These are phyloP conservation scores for Corapipo altera DNA, from an alignment of 2,113 vertebrate species.

Conservation along the genomic window DNA sequence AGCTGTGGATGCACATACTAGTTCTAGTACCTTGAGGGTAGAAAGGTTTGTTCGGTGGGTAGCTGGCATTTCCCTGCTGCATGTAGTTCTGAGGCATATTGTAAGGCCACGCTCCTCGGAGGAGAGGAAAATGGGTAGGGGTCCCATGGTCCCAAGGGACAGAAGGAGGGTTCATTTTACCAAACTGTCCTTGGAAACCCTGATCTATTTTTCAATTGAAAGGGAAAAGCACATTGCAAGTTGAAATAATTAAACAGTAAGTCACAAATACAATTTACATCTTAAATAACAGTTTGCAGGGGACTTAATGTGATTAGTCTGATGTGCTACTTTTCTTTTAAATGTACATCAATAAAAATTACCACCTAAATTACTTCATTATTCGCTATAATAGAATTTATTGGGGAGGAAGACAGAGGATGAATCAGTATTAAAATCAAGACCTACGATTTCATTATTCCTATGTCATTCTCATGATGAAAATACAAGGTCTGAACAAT, in stretches of 20 bases:
- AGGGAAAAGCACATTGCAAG: slow-evolving; percentile 68
- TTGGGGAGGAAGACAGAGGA: background rate
- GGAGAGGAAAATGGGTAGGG: slow-evolving; percentile 83
- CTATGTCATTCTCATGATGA: background rate
- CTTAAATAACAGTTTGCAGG: slow-evolving; percentile 53
- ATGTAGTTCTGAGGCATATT: slow-evolving; percentile 92
- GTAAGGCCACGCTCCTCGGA: slow-evolving; percentile 92
- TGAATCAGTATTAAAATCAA: slow-evolving; percentile 11
- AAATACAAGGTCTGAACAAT: background rate
- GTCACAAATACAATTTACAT: slow-evolving; percentile 65
- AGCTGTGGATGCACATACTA: slow-evolving; percentile 55
- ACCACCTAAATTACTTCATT: slow-evolving; percentile 15
- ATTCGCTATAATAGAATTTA: slow-evolving; percentile 6
- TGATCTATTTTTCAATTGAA: slow-evolving; percentile 82
- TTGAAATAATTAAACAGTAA: slow-evolving; percentile 63
- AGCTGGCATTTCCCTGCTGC: slow-evolving; percentile 90
- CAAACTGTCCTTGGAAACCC: slow-evolving; percentile 86
- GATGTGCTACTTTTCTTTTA: background rate
- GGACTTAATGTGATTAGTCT: background rate
- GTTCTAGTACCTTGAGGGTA: slow-evolving; percentile 85
- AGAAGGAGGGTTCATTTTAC: slow-evolving; percentile 81
- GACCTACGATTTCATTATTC: background rate
- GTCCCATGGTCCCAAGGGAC: slow-evolving; percentile 89
- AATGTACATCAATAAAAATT: background rate
- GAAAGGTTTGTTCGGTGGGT: slow-evolving; percentile 88